Base-by-base conservation (phyloP, 2,888 invertebrate genomes). In the Macrophya alboannulata region DNA sequence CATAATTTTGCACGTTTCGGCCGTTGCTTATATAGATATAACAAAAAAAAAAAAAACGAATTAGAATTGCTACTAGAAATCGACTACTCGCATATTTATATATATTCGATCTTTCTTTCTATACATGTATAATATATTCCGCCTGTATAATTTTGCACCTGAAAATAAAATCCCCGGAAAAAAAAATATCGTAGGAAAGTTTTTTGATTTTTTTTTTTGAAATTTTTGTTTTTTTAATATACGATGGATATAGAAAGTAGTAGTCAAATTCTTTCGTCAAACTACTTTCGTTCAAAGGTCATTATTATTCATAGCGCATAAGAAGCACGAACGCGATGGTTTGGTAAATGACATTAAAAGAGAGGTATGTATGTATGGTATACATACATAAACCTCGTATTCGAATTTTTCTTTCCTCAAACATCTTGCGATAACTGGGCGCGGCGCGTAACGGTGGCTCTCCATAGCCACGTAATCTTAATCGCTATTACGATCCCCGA, bases 261-360 rank as follows among this genome's bases (percentile, higher is more conserved):
- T 77, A 55, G 48, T 77, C 77, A 77, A 31, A 77, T 55, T 8
- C 55, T 77, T 51, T 17, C 25, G 21, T 51, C 48, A 37, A 37
- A 37, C 68, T 77, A 77, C 77, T 77, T 77, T 77, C 77, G 77
- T 77, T 77, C 51, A 37, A 77, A 77, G 77, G 55, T 77, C 77
- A 17, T 77, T 77, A 77, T 51, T 77, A 77, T 77, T 77, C 77
- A 55, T 51, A 37, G 51, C 51, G 76, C 17, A 31, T 51, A 31
- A 25, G 9, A 40, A 17, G 17, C 1, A 43, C 65, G 4, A 5
- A n/a, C 17, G 10, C 3, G 43, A 17, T 71, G 8, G 3, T 2
- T 31, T 31, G 31, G 31, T 31, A 31, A 1, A 31, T 31, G 1
- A 31, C 31, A 31, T 31, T 31, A 31, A 31, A 31, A 3, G 3